Evolutionary conservation across 2,797 vertebrate species (phyloP), one percentile per base, ranked within the genome.

Genomic region (Euphonia xanthogaster): DNA sequence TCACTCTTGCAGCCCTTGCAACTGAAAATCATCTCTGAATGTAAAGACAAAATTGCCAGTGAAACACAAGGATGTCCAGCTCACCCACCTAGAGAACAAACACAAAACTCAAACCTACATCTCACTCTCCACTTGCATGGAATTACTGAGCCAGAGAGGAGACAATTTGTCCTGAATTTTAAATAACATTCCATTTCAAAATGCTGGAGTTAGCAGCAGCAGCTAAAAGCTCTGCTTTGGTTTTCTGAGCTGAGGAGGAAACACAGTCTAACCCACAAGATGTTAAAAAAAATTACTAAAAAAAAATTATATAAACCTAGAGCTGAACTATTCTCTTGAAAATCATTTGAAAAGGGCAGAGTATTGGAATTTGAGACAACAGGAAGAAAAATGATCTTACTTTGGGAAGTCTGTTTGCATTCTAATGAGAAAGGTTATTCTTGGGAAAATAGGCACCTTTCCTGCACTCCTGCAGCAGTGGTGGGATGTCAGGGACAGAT

Each of bases 321-420:
- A 25, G 28, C 92, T 92, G 96, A 96, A 95, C 96, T 88, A 57
- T 93, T 96, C 97, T 97, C 90, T 97, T 51, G 61, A 96, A 98
- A 98, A 97, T 96, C 45, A 83, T 91, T 95, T 97, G 96, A 96
- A 98, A 98, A 98, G 98, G 98, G 97, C 97, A 98, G 85, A 81
- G 96, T 98, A 97, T 97, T 98, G 97, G 97, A 97, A 98, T 97
- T 95, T 91, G 94, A 97, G 97, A 98, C 97, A 98, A 98, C 96
- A 87, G 94, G 88, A 97, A 98, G 97, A 98, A 98, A 98, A 98
- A 98, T 97, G 81, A 97, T 97, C 95, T 97, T 92, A 80, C 91
- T 98, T 96, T 55, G 94, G 95, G 94, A 97, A 97, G 96, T 94
- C 94, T 91, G 77, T 63, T 82, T 91, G 96, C 96, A 97, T 98